A percentile compares a stretch with the other conserved stretches of the same genome.
phyloP scores from a whole-genome alignment of 2,797 vertebrate genomes.

The Melanotaenia parkinsoni region DNA sequence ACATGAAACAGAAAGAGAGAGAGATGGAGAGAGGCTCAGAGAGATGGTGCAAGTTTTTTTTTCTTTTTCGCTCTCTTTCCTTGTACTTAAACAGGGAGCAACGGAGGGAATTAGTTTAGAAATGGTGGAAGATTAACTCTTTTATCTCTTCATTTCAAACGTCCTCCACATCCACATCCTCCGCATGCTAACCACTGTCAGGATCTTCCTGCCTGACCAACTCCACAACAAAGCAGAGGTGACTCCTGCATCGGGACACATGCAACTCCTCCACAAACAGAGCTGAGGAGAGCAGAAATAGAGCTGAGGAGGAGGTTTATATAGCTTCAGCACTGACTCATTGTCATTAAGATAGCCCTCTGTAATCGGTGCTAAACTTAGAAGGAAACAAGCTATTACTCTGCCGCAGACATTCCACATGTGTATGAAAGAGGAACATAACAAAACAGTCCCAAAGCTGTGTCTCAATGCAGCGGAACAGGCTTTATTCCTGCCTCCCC shows the following conservation, averaged over 20 bases:
- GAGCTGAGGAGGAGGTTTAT: slow-evolving; percentile 44
- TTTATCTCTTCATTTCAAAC: slow-evolving; percentile 79
- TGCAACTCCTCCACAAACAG: slow-evolving; percentile 62
- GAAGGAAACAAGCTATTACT: slow-evolving; percentile 36
- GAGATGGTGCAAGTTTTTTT: slow-evolving; percentile 70
- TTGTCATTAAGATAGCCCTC: slow-evolving; percentile 68
- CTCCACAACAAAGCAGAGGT: slow-evolving; percentile 48
- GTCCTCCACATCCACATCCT: slow-evolving; percentile 58
- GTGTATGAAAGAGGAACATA: slow-evolving; percentile 52
- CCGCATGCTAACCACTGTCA: slow-evolving; percentile 56
- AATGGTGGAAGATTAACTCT: slow-evolving; percentile 75
- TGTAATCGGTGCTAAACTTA: slow-evolving; percentile 65
- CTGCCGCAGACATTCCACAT: slow-evolving; percentile 58
- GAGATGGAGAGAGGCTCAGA: slow-evolving; percentile 65
- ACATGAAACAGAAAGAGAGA: slow-evolving; percentile 76
- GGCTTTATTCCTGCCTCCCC: slow-evolving; percentile 58
- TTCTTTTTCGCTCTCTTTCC: slow-evolving; percentile 42
- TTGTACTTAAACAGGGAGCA: slow-evolving; percentile 72
- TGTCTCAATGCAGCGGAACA: slow-evolving; percentile 45
- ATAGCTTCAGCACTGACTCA: slow-evolving; percentile 57
- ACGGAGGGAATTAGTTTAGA: slow-evolving; percentile 73
- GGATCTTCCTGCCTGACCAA: slow-evolving; percentile 65
- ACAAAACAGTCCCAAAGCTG: slow-evolving; percentile 61
- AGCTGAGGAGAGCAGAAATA: slow-evolving; percentile 53
- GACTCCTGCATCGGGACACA: slow-evolving; percentile 44